Percentiles rank a stretch among this genome's conserved stretches.
These are phyloP conservation scores for Crenuchus spilurus DNA, from an alignment of 2,797 vertebrate genomes.

Conservation along the genomic window DNA sequence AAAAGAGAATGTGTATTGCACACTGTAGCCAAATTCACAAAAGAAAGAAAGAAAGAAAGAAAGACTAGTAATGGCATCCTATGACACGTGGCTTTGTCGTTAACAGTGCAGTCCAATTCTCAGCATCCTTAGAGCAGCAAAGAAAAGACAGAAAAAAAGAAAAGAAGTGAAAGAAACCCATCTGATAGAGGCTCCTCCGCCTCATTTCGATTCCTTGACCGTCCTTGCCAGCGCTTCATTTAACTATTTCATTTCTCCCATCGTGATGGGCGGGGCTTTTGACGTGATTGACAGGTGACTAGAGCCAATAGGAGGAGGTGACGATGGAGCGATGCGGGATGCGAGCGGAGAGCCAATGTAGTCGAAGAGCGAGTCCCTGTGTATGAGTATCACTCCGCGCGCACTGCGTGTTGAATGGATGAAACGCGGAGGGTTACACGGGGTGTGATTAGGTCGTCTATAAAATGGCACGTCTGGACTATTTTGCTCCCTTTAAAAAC, in stretches of 20 bases:
- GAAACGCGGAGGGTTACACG: slow-evolving; percentile 84
- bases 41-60: background rate
- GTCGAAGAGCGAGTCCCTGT: background rate
- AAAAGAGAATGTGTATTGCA: no score
- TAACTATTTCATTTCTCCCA: slow-evolving; percentile 25
- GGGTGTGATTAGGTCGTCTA: slow-evolving; percentile 88
- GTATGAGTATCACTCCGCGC: slow-evolving; percentile 68
- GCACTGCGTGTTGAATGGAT: slow-evolving; percentile 71
- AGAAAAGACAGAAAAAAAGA: background rate
- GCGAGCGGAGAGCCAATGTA: background rate
- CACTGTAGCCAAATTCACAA: background rate
- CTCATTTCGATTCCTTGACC: slow-evolving; percentile 7
- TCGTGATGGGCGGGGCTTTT: background rate
- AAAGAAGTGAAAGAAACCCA: background rate
- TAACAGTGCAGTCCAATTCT: background rate
- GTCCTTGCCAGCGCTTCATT: slow-evolving; percentile 32
- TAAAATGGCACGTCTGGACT: slow-evolving; percentile 84
- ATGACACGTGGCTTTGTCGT: background rate
- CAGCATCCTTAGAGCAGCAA: background rate
- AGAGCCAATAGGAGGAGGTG: background rate
- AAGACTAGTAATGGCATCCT: background rate
- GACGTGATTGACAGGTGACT: background rate
- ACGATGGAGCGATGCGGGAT: background rate
- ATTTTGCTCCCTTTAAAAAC: slow-evolving; percentile 84
- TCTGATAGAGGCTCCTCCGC: background rate